These are phyloP conservation scores for Standfussiana lucernea DNA, from an alignment of 2,888 invertebrate species.

Conservation along the genomic window DNA sequence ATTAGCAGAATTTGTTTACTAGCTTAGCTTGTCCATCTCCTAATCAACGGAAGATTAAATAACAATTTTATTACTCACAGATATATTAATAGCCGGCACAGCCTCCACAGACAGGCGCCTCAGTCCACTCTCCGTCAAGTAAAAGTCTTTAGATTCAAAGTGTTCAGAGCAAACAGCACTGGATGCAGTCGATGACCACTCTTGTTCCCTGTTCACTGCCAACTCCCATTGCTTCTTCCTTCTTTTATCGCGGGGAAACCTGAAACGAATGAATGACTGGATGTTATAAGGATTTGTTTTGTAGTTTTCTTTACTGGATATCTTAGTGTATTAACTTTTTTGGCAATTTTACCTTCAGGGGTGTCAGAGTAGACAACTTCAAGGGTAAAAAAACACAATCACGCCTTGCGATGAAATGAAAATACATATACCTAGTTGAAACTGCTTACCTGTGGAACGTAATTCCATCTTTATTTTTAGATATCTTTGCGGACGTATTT, in stretches of 20 bases:
- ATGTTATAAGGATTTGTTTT: neutral
- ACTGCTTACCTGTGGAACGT: conserved; percentile 82
- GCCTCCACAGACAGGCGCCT: conserved; percentile 79
- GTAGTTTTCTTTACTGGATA: neutral
- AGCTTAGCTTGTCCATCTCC: neutral
- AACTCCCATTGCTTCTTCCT: conserved; percentile 82
- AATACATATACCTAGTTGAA: conserved; percentile 7
- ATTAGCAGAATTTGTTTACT: neutral
- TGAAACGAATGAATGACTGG: too few relatives aligned
- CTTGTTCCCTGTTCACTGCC: conserved; percentile 80
- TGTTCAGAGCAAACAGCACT: conserved; percentile 86
- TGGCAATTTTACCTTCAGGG: neutral
- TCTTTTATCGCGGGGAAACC: conserved; percentile 81
- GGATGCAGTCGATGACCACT: conserved; percentile 80
- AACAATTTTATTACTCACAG: conserved; percentile 74
- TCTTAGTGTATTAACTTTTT: neutral
- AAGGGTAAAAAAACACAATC: neutral
- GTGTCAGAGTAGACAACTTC: neutral
- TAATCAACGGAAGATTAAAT: neutral
- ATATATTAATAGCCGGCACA: conserved; percentile 83
- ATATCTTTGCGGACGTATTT: conserved; percentile 82
- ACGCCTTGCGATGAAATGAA: neutral
- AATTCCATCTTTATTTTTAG: conserved; percentile 84
- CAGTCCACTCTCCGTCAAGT: conserved; percentile 82
- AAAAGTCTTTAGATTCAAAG: conserved; percentile 81